Percentiles rank a stretch among this genome's conserved stretches.
Conservation (phyloP, 2,797 vertebrate genomes). For the Falco novaeseelandiae region DNA sequence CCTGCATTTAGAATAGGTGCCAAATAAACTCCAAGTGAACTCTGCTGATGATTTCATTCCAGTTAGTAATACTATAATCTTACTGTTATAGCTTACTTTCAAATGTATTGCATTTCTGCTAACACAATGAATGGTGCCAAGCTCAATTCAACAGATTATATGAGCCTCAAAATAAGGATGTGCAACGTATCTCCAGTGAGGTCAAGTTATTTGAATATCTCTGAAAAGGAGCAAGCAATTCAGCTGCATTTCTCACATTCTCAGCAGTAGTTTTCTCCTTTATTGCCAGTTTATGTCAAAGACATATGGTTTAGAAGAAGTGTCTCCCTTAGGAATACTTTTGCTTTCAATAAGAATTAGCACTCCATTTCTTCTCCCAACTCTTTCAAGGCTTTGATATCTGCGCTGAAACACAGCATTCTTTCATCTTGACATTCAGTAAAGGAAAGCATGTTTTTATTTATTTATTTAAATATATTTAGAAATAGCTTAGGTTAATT, state of each 20-base stretch:
- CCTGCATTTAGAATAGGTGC: background rate
- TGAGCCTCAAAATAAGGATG: constrained; percentile 16
- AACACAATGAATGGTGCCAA: background rate
- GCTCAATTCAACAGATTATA: constrained; percentile 8
- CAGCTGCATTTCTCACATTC: constrained; percentile 24
- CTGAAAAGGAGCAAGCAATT: constrained; percentile 2
- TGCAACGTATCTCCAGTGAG: background rate
- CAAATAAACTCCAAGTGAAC: constrained; percentile 22
- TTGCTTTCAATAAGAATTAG: constrained; percentile 62
- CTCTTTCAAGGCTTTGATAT: constrained; percentile 57
- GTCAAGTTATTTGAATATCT: constrained; percentile 35
- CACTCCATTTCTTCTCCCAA: constrained; percentile 37
- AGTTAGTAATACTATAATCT: background rate
- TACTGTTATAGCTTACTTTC: background rate
- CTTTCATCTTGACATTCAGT: constrained; percentile 48
- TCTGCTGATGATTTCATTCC: background rate
- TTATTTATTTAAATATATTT: constrained; percentile 37
- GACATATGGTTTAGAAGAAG: constrained; percentile 21
- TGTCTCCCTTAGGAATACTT: constrained; percentile 26
- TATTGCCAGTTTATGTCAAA: constrained; percentile 55
- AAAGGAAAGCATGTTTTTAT: background rate
- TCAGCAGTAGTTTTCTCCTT: constrained; percentile 30
- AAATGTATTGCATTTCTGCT: background rate
- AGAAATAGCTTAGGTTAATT: background rate
- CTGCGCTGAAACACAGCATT: constrained; percentile 3